phyloP scores from a whole-genome alignment of 2,113 vertebrate genomes.

The Oncorhynchus clarkii region DNA sequence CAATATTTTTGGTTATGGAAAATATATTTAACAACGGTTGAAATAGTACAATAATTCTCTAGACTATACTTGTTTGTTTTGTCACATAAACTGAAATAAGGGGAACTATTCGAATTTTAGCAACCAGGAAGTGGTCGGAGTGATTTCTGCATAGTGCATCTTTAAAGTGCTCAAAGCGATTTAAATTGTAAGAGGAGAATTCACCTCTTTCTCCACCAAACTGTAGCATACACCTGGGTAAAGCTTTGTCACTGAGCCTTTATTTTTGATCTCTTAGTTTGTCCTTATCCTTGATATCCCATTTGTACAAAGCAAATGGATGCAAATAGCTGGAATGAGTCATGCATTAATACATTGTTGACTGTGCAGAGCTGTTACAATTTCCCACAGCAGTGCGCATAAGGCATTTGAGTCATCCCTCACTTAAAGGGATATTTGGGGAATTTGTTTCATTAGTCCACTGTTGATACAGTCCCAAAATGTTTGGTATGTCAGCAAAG shows the following conservation, averaged over 20 bases:
- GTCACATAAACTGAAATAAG: no score
- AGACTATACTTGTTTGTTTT: no score
- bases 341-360: neutral
- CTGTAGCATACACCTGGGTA: neutral
- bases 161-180: neutral
- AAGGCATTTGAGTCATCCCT: neutral
- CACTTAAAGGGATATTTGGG: neutral
- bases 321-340: conserved; percentile 10
- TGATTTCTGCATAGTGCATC: neutral
- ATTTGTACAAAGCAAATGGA: conserved; percentile 16
- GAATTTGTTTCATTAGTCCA: no score
- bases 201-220: neutral
- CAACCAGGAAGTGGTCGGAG: no score
- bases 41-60: no score
- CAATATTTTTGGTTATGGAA: no score
- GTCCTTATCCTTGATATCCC: neutral
- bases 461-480: no score
- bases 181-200: neutral
- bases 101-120: no score
- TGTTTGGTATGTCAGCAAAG: no score
- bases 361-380: conserved; percentile 8
- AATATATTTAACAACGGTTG: no score
- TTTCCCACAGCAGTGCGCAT: neutral
- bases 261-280: neutral
- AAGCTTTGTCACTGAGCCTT: neutral